Conservation (phyloP, 2,797 vertebrate genomes). For the Fistularia commersonii region DNA sequence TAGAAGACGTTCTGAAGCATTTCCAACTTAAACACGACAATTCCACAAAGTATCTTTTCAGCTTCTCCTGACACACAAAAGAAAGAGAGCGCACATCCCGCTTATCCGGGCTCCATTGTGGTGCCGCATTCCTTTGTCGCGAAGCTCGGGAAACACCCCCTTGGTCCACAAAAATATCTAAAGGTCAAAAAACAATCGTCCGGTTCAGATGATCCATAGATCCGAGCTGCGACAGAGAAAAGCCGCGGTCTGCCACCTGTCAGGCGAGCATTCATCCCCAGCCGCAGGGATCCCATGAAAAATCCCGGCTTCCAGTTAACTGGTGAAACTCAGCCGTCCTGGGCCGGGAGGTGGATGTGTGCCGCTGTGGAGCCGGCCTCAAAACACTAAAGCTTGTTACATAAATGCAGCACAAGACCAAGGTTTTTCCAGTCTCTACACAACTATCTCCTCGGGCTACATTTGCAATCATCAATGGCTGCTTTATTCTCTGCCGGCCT, state of each 20-base stretch:
- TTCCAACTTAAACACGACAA: not conserved
- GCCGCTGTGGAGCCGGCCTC: too few species aligned
- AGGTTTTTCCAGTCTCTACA: conserved; percentile 6
- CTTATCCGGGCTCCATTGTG: conserved; percentile 14
- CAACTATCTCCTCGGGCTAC: conserved; percentile 10
- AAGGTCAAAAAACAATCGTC: not conserved
- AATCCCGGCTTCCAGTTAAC: not conserved
- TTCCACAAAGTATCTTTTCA: too few species aligned
- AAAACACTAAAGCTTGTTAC: too few species aligned
- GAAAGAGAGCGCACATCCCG: not conserved
- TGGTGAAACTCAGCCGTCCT: not conserved
- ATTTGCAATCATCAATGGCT: conserved; percentile 35
- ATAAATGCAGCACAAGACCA: conserved; percentile 5
- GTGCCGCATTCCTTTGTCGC: conserved; percentile 13
- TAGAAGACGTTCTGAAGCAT: not conserved
- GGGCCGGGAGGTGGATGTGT: not conserved
- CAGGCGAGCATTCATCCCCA: not conserved
- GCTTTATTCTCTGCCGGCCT: conserved; percentile 37
- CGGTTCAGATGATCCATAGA: not conserved
- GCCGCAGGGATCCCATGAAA: conserved; percentile 1
- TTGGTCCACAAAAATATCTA: conserved; percentile 3
- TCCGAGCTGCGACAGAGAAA: not conserved
- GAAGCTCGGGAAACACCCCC: conserved; percentile 1
- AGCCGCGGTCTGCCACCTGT: not conserved
- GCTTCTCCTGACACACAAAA: not conserved